phyloP scores from a whole-genome alignment of 2,113 vertebrate species.

The Rynchops niger region DNA sequence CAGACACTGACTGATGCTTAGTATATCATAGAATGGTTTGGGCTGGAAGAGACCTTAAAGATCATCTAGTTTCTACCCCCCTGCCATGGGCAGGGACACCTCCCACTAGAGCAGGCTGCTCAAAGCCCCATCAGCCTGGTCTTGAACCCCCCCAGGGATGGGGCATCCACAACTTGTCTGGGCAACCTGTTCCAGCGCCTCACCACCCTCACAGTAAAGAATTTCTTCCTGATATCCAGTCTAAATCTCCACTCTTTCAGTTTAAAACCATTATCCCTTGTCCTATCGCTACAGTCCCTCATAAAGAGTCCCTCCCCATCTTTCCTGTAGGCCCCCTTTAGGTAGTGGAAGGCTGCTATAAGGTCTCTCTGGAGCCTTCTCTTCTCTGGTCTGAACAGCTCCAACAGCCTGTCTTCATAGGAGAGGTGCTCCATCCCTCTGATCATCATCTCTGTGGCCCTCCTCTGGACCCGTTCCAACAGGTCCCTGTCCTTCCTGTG shows the following conservation, averaged over 20 bases:
- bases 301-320: neutral
- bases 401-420: neutral
- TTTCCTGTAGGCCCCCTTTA: neutral
- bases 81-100: neutral
- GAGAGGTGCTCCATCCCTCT: neutral
- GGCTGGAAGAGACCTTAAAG: neutral
- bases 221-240: neutral
- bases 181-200: neutral
- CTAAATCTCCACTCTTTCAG: neutral
- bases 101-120: neutral
- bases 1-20: neutral
- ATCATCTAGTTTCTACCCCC: neutral
- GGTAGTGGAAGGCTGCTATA: neutral
- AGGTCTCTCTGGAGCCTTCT: neutral
- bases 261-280: neutral
- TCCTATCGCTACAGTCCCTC: neutral
- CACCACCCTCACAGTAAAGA: neutral
- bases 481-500: neutral
- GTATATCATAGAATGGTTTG: accelerated
- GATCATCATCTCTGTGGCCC: neutral
- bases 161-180: neutral
- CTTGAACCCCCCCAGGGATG: neutral
- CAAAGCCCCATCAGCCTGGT: neutral
- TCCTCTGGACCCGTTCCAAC: neutral
- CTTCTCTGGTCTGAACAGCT: neutral